Evolutionary conservation across 1,140 invertebrate species (phyloP).

Genomic region (Amphibalanus amphitrite): DNA sequence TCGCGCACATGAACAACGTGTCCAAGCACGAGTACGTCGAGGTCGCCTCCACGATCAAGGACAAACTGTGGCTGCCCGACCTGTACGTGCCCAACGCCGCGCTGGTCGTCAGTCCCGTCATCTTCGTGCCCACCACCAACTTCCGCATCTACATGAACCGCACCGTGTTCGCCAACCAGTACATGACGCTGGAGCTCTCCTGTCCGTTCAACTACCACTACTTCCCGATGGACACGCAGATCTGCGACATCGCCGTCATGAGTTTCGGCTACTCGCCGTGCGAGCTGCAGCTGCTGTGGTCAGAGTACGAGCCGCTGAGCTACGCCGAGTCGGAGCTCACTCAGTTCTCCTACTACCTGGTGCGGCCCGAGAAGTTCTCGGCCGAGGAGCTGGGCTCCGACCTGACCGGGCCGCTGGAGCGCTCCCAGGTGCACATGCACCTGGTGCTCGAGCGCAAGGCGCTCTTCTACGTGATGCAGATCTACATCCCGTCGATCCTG

Average conservation of each 20-base stretch:
- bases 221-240: background rate
- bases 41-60: background rate
- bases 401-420: background rate
- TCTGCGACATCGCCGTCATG: background rate
- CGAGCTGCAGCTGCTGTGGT: background rate
- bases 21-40: background rate
- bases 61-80: background rate
- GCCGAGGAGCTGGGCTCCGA: background rate
- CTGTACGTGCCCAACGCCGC: background rate
- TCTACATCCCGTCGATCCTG: slow-evolving; percentile 41
- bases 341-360: background rate
- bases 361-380: background rate
- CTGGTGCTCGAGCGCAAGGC: background rate
- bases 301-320: background rate
- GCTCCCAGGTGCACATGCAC: background rate
- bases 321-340: background rate
- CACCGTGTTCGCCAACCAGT: background rate
- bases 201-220: background rate
- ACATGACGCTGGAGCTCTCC: background rate
- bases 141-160: background rate
- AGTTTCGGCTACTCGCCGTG: background rate
- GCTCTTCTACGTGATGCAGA: slow-evolving; percentile 13
- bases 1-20: background rate
- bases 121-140: background rate
- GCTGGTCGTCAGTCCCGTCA: background rate